These are phyloP conservation scores for Limnothrissa miodon DNA, from an alignment of 2,113 vertebrate species.

Conservation along the genomic window DNA sequence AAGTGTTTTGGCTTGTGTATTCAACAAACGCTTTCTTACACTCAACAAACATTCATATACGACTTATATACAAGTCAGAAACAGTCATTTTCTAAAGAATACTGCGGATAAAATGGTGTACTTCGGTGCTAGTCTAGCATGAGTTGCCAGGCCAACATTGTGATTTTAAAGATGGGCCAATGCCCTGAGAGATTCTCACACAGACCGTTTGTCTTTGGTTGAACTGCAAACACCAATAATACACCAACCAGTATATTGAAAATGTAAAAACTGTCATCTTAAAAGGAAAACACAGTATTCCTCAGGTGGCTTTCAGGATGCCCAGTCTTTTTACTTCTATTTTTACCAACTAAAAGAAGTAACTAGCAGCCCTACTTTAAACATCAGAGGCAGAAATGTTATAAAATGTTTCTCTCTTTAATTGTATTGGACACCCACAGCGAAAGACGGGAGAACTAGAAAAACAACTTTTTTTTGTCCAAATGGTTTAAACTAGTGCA, in stretches of 20 bases:
- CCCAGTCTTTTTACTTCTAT: background rate
- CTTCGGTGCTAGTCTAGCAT: background rate
- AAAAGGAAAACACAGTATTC: background rate
- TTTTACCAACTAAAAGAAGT: constrained; percentile 15
- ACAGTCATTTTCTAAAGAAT: background rate
- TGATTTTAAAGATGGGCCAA: background rate
- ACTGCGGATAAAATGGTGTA: background rate
- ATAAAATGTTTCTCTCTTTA: constrained; percentile 60
- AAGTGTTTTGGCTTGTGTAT: background rate
- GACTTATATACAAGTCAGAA: background rate
- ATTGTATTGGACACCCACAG: constrained; percentile 60
- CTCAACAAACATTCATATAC: background rate
- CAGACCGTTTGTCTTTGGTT: background rate
- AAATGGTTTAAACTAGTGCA: constrained; percentile 69
- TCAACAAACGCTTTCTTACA: background rate
- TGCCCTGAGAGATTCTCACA: background rate
- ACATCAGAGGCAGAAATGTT: constrained; percentile 54
- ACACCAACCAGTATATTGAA: background rate
- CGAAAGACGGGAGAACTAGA: constrained; percentile 59
- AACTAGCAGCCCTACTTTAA: constrained; percentile 50
- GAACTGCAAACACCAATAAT: background rate
- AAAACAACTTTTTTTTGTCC: constrained; percentile 64
- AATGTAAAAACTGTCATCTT: background rate
- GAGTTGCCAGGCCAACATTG: background rate
- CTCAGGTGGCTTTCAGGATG: background rate